phyloP scores from a whole-genome alignment of 2,888 invertebrate genomes.

The Aphidoletes aphidimyza region DNA sequence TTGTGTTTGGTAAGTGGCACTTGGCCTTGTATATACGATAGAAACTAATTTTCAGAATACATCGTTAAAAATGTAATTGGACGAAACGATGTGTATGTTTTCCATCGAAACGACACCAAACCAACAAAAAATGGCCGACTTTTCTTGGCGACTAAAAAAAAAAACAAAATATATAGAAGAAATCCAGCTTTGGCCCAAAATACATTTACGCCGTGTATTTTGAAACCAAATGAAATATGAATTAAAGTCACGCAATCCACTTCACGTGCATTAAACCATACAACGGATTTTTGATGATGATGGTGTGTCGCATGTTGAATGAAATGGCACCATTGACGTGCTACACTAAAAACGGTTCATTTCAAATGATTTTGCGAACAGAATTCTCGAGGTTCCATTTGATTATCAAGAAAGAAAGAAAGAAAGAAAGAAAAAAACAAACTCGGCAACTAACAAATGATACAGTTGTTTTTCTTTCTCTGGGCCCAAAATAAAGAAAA shows the following conservation, averaged over 20 bases:
- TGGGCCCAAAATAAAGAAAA: neutral
- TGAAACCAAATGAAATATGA: neutral
- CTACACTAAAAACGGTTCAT: too few species aligned
- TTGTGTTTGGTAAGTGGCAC: conserved; percentile 39
- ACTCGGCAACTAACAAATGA: neutral
- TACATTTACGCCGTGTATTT: neutral
- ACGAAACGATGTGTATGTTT: too few species aligned
- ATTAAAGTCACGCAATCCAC: conserved; percentile 6
- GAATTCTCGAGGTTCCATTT: neutral
- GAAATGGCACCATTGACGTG: neutral
- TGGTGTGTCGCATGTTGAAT: conserved; percentile 22
- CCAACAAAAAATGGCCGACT: too few species aligned
- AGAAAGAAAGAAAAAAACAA: neutral
- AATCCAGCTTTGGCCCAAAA: neutral
- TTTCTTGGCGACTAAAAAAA: too few species aligned
- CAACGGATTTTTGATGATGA: neutral
- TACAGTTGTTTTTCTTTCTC: too few species aligned
- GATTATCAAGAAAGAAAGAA: neutral
- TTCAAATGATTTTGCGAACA: too few species aligned
- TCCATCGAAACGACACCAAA: too few species aligned
- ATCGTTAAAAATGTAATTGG: too few species aligned
- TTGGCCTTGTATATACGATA: conserved; percentile 1
- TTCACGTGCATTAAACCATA: neutral
- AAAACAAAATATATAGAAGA: too few species aligned
- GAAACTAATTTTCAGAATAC: neutral